Conservation (phyloP, 2,888 invertebrate species). For the Salpingus planirostris region DNA sequence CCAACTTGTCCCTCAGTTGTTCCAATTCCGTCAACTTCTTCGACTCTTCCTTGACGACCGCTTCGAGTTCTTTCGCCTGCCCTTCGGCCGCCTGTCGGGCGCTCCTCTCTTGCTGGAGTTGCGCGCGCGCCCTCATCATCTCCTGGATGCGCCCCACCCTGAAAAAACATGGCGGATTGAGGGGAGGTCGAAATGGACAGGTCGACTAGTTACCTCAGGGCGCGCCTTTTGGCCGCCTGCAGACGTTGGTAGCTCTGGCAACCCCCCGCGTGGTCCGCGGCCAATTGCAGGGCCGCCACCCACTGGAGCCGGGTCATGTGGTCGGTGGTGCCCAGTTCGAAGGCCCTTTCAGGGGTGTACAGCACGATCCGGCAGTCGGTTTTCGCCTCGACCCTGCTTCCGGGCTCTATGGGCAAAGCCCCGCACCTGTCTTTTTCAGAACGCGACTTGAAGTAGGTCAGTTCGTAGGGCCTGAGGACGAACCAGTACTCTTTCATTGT, state of each 20-base stretch:
- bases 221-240: too few species aligned
- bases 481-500: constrained; percentile 76
- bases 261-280: constrained; percentile 59
- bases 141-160: constrained; percentile 49
- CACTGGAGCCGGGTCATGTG: constrained; percentile 70
- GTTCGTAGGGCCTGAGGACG: constrained; percentile 63
- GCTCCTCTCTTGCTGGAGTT: constrained; percentile 56
- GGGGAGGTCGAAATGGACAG: too few species aligned
- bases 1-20: constrained; percentile 58
- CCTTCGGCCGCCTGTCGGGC: constrained; percentile 52
- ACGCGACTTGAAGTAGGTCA: constrained; percentile 65
- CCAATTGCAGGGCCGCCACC: constrained; percentile 65
- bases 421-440: constrained; percentile 62
- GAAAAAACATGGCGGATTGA: too few species aligned
- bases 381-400: constrained; percentile 56
- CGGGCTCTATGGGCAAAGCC: constrained; percentile 53
- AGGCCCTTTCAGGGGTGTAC: constrained; percentile 61
- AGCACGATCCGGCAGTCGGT: constrained; percentile 57
- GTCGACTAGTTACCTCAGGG: too few species aligned
- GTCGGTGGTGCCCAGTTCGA: constrained; percentile 64
- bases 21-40: constrained; percentile 66
- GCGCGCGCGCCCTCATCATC: constrained; percentile 48
- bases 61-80: constrained; percentile 56
- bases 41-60: constrained; percentile 61
- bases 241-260: constrained; percentile 62